Evolutionary conservation across 2,888 invertebrate genomes (phyloP).

Genomic region (Calameuta idolon): DNA sequence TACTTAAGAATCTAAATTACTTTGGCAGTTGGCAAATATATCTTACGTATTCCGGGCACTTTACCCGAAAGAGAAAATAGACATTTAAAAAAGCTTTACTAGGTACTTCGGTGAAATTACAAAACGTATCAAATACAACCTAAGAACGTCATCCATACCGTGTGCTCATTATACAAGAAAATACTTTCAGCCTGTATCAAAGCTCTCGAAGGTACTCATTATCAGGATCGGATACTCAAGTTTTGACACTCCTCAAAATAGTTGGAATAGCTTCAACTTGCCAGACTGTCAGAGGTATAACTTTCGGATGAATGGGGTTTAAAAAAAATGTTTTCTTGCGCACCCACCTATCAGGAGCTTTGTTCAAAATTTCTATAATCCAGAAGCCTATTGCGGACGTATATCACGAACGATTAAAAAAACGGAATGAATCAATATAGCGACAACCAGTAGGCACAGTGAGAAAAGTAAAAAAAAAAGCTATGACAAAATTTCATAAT

Average conservation of each 20-base stretch:
- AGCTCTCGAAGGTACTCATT: neutral
- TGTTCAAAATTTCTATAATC: too few relatives aligned
- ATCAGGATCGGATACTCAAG: neutral
- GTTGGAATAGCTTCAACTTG: neutral
- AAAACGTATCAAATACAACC: neutral
- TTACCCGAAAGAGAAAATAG: neutral
- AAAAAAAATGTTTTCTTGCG: too few relatives aligned
- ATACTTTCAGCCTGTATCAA: neutral
- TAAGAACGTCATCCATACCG: neutral
- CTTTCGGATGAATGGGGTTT: neutral
- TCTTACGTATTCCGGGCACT: neutral
- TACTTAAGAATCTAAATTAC: neutral
- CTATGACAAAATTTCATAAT: too few relatives aligned
- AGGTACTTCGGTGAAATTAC: neutral
- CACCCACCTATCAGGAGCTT: too few relatives aligned
- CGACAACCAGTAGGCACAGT: too few relatives aligned
- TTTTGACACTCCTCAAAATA: neutral
- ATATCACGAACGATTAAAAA: too few relatives aligned
- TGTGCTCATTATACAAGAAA: neutral
- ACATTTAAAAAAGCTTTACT: neutral
- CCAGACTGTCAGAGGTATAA: neutral
- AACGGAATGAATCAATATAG: too few relatives aligned
- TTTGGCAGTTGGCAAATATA: neutral
- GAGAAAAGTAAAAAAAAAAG: too few relatives aligned
- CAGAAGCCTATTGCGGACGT: too few relatives aligned